Percentiles rank a stretch among this genome's conserved stretches.
phyloP scores from a whole-genome alignment of 1,140 invertebrate species.

The Cydia fagiglandana region DNA sequence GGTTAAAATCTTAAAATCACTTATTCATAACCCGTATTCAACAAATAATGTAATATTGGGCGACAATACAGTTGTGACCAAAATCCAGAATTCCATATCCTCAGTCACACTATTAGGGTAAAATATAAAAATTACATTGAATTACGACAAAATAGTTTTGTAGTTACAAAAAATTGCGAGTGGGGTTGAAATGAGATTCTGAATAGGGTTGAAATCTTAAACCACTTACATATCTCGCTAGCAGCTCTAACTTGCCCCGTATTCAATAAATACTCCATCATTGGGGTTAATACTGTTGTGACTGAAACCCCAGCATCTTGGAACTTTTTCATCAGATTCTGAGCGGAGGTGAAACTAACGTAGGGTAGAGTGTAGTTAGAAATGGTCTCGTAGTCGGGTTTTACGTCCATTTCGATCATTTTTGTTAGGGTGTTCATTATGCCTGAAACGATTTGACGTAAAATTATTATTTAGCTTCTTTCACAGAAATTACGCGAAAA shows the following conservation, averaged over 20 bases:
- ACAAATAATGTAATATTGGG: constrained; percentile 74
- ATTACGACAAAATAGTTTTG: too few relatives aligned
- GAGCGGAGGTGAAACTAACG: constrained; percentile 73
- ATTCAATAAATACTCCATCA: constrained; percentile 75
- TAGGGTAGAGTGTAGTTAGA: constrained; percentile 77
- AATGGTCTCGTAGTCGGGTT: constrained; percentile 78
- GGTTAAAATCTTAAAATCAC: constrained; percentile 52
- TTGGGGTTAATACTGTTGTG: constrained; percentile 66
- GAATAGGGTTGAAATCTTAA: constrained; percentile 58
- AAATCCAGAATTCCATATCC: too few relatives aligned
- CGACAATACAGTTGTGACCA: constrained; percentile 54
- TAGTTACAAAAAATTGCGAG: too few relatives aligned
- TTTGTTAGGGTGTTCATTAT: constrained; percentile 76
- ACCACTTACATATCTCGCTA: constrained; percentile 70
- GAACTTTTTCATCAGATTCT: constrained; percentile 76
- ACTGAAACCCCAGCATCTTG: constrained; percentile 64
- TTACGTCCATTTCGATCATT: constrained; percentile 76
- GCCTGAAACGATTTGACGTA: constrained; percentile 50
- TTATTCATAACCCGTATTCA: constrained; percentile 73
- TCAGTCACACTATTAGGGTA: too few relatives aligned
- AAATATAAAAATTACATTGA: too few relatives aligned
- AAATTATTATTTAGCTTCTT: constrained; percentile 16
- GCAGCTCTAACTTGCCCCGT: constrained; percentile 70
- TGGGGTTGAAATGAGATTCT: constrained; percentile 62
- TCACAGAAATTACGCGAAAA: neutral